Base-by-base conservation (phyloP, 2,797 vertebrate genomes). In the Pseudocheirus occidentalis region DNA sequence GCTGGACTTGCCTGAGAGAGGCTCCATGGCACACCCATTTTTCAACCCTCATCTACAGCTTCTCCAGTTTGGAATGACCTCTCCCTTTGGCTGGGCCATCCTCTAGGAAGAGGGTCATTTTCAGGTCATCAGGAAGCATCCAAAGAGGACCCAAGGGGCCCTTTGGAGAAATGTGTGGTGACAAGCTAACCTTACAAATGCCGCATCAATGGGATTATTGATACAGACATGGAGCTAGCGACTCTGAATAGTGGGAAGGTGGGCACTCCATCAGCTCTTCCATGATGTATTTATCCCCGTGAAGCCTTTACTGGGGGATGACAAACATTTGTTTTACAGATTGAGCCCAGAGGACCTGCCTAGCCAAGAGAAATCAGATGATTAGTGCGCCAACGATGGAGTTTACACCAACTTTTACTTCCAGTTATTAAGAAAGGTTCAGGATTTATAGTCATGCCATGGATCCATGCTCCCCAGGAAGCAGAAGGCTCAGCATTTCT, bases 341-440 rank as follows among this genome's bases (percentile, higher is more conserved):
- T 54, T 96, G 95, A 55, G 58, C 96, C 95, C 96, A 0, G 94
- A 91, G 94, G 96, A 91, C 90, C 73, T 95, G 54, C 95, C 93
- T 95, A 91, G 93, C 91, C 0, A 31, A 81, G 94, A 93, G 91
- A 66, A 92, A 62, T 31, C 1, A 50, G 95, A 55, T 93, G 93
- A 90, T 54, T 46, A 52, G 92, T 0, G n/a, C 62, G 34, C 56
- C 0, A 12, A 89, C 89, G 59, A 90, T 21, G 13, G 91, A 40
- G 91, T 94, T 89, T 53, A 90, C 81, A 46, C 93, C 57, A 92
- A 91, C 92, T 95, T 92, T 90, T 93, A 55, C 90, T 57, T 62
- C 90, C 93, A 59, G 95, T 91, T 90, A 90, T 81, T 46, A 92
- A 34, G 96, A 94, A 73, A 34, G 28, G 56, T 81, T 50, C 55